Base-by-base conservation (phyloP, 2,888 invertebrate genomes). In the Mythimna loreyi region DNA sequence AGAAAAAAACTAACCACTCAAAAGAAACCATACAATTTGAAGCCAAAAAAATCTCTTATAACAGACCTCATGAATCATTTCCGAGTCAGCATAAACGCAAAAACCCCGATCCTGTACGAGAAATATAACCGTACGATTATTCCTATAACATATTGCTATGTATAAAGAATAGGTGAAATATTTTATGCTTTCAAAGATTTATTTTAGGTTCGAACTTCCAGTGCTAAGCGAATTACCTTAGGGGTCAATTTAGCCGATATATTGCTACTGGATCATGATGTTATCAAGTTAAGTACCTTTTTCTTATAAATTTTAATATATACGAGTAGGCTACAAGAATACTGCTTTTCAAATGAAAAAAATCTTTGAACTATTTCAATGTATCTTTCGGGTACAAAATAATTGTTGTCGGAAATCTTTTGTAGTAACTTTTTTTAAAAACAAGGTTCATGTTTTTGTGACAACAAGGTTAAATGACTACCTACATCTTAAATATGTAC, bases 151-250 rank as follows among this genome's bases (percentile, higher is more conserved):
- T 47, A 59, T 60, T 64, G 67, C 33, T 61, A 55, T 61, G 67
- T 63, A 58, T 81, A 62, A 79, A 77, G 67, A 66, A 68, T 62
- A 58, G 19, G 43, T 56, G 43, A 77, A 59, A 81, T 80, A 77
- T 79, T 80, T 80, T 73, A 77, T 66, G 65, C 25, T 47, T 43
- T 3, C 8, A 16, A 63, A 43, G 60, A 73, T 81, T 77, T 77
- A 79, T 73, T 45, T 77, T 43, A 50, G 73, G 63, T 60, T 63
- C 28, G 9, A 77, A 69, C 36, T 76, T 73, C 52, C 53, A 73
- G 78, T 36, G 43, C 78, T 49, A 16, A 71, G 25, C 49, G 33
- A 53, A 61, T 80, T 49, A 59, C 52, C 52, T 64, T 30, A 36
- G 52, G 50, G 58, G 45, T 50, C 59, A 47, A 74, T 63, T 66